A percentile compares a stretch with the other conserved stretches of the same genome.
phyloP scores from a whole-genome alignment of 2,797 vertebrate species.

The Tympanoctomys barrerae region DNA sequence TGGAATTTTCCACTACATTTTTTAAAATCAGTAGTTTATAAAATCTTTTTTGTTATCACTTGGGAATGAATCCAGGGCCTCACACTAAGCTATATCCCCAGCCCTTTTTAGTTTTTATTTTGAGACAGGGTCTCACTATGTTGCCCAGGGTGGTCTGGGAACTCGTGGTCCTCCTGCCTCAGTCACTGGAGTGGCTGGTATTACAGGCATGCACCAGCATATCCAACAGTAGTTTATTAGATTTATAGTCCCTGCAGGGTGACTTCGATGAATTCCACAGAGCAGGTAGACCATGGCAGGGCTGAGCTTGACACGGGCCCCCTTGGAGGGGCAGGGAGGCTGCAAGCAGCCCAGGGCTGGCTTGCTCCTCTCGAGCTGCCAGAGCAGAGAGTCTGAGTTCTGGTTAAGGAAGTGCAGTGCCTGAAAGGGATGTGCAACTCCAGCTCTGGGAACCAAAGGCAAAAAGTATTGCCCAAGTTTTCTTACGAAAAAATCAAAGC shows the following conservation, averaged over 20 bases:
- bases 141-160: not conserved
- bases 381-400: not conserved
- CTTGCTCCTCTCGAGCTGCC: not conserved
- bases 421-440: not conserved
- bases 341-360: not conserved
- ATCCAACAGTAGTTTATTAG: not conserved
- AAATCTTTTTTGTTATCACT: not conserved
- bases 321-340: rapidly evolving
- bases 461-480: not conserved
- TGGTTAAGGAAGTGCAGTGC: not conserved
- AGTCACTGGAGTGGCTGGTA: not conserved
- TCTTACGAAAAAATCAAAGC: not conserved
- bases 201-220: not conserved
- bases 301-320: not conserved
- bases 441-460: not conserved
- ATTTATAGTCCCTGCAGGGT: not conserved
- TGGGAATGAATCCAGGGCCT: not conserved
- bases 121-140: not conserved
- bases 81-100: not conserved
- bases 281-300: not conserved
- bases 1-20: not conserved
- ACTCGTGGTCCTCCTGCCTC: not conserved
- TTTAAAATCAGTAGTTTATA: not conserved
- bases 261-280: not conserved
- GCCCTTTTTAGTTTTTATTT: not conserved